Conservation (phyloP, 1,140 invertebrate species). For the Euura saliciscinereae region DNA sequence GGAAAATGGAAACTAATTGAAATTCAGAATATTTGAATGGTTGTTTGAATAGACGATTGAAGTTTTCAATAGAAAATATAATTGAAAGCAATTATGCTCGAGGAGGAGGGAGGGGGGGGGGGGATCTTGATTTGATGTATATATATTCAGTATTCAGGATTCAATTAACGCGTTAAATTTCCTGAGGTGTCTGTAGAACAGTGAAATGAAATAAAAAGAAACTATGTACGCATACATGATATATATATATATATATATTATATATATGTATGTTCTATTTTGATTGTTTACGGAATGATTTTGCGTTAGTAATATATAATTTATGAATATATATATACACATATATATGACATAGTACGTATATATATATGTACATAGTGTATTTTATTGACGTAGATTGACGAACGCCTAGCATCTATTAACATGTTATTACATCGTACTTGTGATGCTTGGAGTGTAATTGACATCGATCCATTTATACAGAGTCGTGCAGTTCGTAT, state of each 20-base stretch:
- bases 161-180: too few species aligned
- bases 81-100: too few species aligned
- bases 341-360: too few species aligned
- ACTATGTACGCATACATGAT: not conserved
- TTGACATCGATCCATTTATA: slow-evolving; percentile 1
- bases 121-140: too few species aligned
- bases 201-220: not conserved
- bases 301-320: not conserved
- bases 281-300: not conserved
- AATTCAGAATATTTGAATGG: too few species aligned
- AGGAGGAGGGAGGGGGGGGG: too few species aligned
- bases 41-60: too few species aligned
- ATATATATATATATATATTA: not conserved
- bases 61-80: too few species aligned
- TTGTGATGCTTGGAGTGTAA: not conserved
- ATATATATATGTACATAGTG: not conserved
- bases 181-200: too few species aligned
- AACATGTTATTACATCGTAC: not conserved
- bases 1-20: too few species aligned
- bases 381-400: not conserved
- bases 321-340: not conserved
- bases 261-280: not conserved
- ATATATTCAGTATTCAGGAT: too few species aligned
- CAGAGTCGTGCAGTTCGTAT: not conserved
- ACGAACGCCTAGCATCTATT: not conserved